Base-by-base conservation (phyloP, 2,113 vertebrate genomes). In the Otis tarda region DNA sequence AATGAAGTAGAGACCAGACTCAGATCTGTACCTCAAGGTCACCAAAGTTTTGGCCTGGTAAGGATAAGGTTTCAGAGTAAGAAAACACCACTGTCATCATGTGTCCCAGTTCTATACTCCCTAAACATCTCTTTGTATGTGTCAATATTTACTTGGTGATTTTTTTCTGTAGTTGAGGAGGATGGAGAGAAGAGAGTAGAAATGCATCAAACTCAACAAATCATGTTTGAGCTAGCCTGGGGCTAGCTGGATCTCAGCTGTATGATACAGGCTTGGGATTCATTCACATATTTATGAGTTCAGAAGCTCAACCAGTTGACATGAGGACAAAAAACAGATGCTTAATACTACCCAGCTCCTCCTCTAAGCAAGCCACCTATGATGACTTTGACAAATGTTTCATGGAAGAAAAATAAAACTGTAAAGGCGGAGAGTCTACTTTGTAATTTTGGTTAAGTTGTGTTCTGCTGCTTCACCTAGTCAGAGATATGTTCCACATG, bases 61-160 rank as follows among this genome's bases (percentile, higher is more conserved):
- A 76, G 41, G 52, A 74, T 20, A 56, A 53, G 27, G 24, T 60
- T 92, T 92, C 69, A 75, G 73, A 70, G 37, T 28, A 60, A 65
- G 56, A 74, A 69, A 55, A 60, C 23, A 37, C 37, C 57, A 71
- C 35, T 50, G 47, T 90, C 49, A 21, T 80, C 20, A 3, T 67
- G 17, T 81, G 53, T 57, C 53, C 75, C 52, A 43, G 57, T 53
- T 90, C 74, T 87, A 10, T 61, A 37, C 60, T 80, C 78, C 53
- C 75, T 63, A n/a, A 76, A 68, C 27, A 7, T 57, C n/a, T 61
- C 33, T 85, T 60, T 15, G 3, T 52, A 35, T 20, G 8, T 67
- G 81, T 76, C 93, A 91, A 67, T 88, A 91, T 92, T 97, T 93
- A 65, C 78, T 77, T 67, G 71, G n/a, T 1, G 5, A 73, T 93